A percentile compares a stretch with the other conserved stretches of the same genome.
phyloP scores from a whole-genome alignment of 2,113 vertebrate species.

The Campylomormyrus numenius region DNA sequence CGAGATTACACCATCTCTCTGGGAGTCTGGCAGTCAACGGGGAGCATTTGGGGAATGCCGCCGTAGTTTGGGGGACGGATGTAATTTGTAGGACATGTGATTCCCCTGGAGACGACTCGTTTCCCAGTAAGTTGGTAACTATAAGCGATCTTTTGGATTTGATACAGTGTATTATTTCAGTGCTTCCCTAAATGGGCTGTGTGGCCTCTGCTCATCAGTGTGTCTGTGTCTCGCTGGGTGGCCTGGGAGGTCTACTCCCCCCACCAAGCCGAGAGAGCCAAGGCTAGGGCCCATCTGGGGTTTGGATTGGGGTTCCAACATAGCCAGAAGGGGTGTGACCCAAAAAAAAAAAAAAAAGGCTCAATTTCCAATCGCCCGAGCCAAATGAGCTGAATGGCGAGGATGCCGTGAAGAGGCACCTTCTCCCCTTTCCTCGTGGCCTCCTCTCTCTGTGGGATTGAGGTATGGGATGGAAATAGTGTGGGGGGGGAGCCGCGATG shows the following conservation, averaged over 20 bases:
- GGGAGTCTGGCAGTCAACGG: constrained; percentile 17
- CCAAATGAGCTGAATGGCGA: constrained; percentile 23
- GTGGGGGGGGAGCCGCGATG: not conserved
- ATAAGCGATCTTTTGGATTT: not conserved
- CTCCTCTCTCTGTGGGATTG: constrained; percentile 23
- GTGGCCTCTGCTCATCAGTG: constrained; percentile 15
- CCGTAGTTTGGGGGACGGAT: constrained; percentile 19
- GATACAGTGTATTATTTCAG: constrained; percentile 15
- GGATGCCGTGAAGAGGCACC: not conserved
- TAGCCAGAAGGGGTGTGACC: constrained; percentile 30
- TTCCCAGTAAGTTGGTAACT: constrained; percentile 23
- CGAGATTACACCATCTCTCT: constrained; percentile 15
- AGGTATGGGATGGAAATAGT: constrained; percentile 25
- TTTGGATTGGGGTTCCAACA: constrained; percentile 23
- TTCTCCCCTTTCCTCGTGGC: constrained; percentile 9
- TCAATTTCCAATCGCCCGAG: constrained; percentile 23
- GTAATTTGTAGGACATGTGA: constrained; percentile 23
- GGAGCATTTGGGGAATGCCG: constrained; percentile 18
- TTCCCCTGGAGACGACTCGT: constrained; percentile 16
- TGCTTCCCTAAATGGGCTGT: not conserved
- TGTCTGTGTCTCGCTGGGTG: not conserved
- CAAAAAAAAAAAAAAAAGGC: constrained; percentile 19
- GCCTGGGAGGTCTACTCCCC: constrained; percentile 6
- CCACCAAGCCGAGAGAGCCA: not conserved
- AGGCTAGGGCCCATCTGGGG: constrained; percentile 17